A percentile compares a stretch with the other conserved stretches of the same genome.
phyloP scores from a whole-genome alignment of 2,113 vertebrate genomes.

The Elgaria multicarinata region DNA sequence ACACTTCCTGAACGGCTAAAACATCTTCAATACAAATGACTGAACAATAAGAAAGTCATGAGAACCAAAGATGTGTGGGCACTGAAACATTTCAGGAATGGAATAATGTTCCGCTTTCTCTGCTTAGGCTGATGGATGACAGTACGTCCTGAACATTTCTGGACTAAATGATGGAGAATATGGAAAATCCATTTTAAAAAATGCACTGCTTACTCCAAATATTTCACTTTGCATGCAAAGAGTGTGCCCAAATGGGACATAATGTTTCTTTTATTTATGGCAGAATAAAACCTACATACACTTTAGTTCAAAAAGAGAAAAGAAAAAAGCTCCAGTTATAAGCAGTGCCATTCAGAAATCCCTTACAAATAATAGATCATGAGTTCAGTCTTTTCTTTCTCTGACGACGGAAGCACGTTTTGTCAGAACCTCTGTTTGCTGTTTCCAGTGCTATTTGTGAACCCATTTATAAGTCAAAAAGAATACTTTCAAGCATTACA shows the following conservation, averaged over 20 bases:
- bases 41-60: constrained; percentile 69
- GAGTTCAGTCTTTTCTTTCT: constrained; percentile 40
- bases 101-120: constrained; percentile 63
- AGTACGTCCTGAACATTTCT: constrained; percentile 50
- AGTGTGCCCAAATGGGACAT: constrained; percentile 7
- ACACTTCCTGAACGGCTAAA: constrained; percentile 66
- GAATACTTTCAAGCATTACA: constrained; percentile 46
- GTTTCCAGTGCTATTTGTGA: constrained; percentile 60
- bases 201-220: constrained; percentile 49
- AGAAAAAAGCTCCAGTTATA: constrained; percentile 29
- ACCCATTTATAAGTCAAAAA: constrained; percentile 51
- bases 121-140: constrained; percentile 65
- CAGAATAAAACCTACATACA: constrained; percentile 25
- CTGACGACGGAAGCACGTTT: constrained; percentile 46
- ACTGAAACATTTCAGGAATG: constrained; percentile 72
- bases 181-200: constrained; percentile 61
- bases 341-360: constrained; percentile 28
- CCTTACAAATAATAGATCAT: constrained; percentile 38
- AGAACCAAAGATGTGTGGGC: constrained; percentile 74
- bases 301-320: no score
- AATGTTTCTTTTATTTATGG: constrained; percentile 55
- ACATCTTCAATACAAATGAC: constrained; percentile 64
- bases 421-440: constrained; percentile 51
- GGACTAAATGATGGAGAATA: constrained; percentile 52
- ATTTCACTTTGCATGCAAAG: constrained; percentile 44